A percentile compares a stretch with the other conserved stretches of the same genome.
Conservation (phyloP, 23 tunicate species). For the Botrylloides violaceus region DNA sequence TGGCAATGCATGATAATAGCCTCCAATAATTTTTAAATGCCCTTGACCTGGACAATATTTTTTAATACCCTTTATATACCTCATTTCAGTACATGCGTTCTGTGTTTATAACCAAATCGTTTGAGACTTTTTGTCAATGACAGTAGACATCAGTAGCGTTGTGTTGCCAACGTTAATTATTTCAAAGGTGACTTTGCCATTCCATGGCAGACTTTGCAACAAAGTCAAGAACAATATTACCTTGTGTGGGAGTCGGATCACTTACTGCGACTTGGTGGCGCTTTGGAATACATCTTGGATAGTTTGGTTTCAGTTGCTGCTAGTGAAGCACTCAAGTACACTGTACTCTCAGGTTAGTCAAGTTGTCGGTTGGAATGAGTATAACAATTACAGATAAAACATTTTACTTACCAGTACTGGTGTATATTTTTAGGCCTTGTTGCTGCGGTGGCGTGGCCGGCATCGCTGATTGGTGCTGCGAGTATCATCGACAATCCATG, state of each 20-base stretch:
- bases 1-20: too few species aligned
- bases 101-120: too few species aligned
- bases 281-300: constrained; percentile 80
- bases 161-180: too few species aligned
- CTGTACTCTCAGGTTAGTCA: constrained; percentile 51
- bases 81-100: too few species aligned
- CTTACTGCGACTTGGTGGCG: constrained; percentile 78
- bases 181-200: constrained; percentile 41
- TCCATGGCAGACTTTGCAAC: constrained; percentile 69
- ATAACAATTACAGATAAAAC: background rate
- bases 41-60: too few species aligned
- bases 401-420: background rate
- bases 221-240: constrained; percentile 74
- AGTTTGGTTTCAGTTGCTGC: constrained; percentile 67
- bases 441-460: constrained; percentile 92
- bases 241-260: constrained; percentile 92
- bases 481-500: constrained; percentile 97
- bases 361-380: background rate
- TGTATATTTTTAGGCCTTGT: constrained; percentile 45
- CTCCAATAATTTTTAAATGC: too few species aligned
- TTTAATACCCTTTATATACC: too few species aligned
- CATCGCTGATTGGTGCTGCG: constrained; percentile 68
- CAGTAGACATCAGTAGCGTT: too few species aligned
- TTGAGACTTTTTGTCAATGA: too few species aligned
- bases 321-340: constrained; percentile 80